phyloP scores from a whole-genome alignment of 2,888 invertebrate genomes.

The Colletes collaris region DNA sequence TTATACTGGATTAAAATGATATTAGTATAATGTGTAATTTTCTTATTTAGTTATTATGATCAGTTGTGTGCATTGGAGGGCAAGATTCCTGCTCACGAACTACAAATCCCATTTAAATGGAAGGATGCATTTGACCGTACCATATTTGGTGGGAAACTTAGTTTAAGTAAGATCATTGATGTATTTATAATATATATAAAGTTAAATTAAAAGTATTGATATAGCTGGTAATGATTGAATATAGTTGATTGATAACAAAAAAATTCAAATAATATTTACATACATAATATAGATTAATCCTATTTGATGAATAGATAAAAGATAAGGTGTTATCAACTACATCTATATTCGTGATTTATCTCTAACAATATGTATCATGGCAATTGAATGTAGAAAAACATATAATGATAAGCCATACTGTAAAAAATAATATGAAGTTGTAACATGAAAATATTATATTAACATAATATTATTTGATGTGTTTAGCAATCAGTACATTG shows the following conservation, averaged over 20 bases:
- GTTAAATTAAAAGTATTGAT: no score
- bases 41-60: conserved; percentile 94
- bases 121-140: conserved; percentile 99
- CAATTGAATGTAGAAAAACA: no score
- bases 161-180: conserved; percentile 89
- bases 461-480: conserved; percentile 6
- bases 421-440: neutral
- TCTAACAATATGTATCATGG: neutral
- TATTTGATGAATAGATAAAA: conserved; percentile 45
- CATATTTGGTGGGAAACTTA: conserved; percentile 95
- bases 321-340: conserved; percentile 48
- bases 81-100: conserved; percentile 97
- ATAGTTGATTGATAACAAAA: no score
- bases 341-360: neutral
- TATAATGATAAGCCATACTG: neutral
- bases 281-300: neutral
- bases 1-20: neutral
- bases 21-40: neutral
- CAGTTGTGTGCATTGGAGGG: conserved; percentile 95
- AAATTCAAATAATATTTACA: no score
- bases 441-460: neutral
- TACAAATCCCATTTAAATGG: conserved; percentile 99
- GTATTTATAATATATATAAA: neutral
- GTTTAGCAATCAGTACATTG: conserved; percentile 92
- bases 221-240: no score